These are phyloP conservation scores for Felis catus DNA, from an alignment of 2,113 vertebrate genomes.

Conservation along the genomic window DNA sequence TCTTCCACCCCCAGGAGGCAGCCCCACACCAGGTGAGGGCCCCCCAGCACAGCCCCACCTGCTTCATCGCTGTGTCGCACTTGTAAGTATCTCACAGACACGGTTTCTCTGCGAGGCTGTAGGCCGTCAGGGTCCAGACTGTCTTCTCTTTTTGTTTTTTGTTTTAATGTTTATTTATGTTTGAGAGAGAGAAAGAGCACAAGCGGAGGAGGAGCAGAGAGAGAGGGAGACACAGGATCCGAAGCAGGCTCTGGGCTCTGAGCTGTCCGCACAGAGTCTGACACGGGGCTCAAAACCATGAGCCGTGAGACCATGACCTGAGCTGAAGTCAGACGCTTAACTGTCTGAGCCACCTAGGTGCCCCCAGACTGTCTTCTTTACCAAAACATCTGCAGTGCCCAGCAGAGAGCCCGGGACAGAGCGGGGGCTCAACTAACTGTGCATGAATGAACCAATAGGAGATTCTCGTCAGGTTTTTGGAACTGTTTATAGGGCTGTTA, in stretches of 20 bases:
- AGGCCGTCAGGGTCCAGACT: not conserved
- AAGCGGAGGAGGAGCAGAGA: too few relatives aligned
- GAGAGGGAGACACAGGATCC: too few relatives aligned
- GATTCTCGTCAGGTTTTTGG: not conserved
- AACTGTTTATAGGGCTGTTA: not conserved
- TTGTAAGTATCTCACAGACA: rapidly evolving
- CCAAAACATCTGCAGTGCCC: not conserved
- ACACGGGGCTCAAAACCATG: too few relatives aligned
- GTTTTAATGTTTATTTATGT: too few relatives aligned
- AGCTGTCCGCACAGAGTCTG: too few relatives aligned
- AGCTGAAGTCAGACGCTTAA: too few relatives aligned
- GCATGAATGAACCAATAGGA: not conserved
- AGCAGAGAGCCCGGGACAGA: not conserved
- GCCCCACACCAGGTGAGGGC: rapidly evolving
- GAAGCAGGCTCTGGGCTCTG: too few relatives aligned
- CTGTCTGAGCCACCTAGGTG: too few relatives aligned
- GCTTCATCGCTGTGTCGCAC: not conserved
- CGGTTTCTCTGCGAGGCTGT: not conserved
- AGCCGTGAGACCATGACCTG: too few relatives aligned
- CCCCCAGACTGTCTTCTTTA: not conserved
- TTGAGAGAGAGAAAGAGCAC: too few relatives aligned
- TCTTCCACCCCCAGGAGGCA: not conserved
- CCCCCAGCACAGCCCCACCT: not conserved
- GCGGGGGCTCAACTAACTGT: not conserved
- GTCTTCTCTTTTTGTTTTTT: not conserved